These are phyloP conservation scores for Lepus americanus DNA, from an alignment of 2,113 vertebrate species.

Conservation along the genomic window DNA sequence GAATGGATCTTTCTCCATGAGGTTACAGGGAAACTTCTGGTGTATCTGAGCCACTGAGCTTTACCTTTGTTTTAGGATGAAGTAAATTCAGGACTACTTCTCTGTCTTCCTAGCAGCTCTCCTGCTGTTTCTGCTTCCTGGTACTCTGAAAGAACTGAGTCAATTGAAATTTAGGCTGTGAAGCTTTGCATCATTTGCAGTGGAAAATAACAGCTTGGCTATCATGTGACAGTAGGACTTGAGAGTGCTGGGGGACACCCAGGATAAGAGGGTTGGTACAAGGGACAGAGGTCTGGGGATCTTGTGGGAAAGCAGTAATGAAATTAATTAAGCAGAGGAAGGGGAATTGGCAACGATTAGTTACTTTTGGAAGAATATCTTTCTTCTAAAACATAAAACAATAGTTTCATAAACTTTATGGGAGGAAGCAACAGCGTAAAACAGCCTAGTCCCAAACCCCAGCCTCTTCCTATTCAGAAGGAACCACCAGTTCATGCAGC, in stretches of 20 bases:
- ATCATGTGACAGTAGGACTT: background rate
- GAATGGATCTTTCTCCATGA: background rate
- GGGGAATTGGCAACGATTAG: background rate
- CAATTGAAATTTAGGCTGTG: background rate
- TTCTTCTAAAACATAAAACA: background rate
- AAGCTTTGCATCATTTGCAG: background rate
- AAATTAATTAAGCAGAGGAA: background rate
- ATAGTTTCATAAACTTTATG: conserved; percentile 85
- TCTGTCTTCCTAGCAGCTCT: background rate
- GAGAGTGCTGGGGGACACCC: background rate
- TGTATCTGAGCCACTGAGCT: background rate
- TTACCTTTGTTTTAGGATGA: background rate
- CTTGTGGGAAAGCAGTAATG: background rate
- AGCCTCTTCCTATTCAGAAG: conserved; percentile 87
- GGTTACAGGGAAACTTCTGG: background rate
- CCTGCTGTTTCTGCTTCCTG: background rate
- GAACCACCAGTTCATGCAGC: conserved; percentile 89
- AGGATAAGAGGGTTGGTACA: background rate
- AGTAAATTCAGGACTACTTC: background rate
- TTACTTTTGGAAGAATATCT: background rate
- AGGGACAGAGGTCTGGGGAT: background rate
- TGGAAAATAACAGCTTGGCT: background rate
- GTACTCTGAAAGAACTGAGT: background rate
- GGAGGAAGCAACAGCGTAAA: conserved; percentile 83
- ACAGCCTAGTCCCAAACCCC: conserved; percentile 84